Evolutionary conservation across 2,113 vertebrate genomes (phyloP), one percentile per base, ranked within the genome.

Genomic region (Nerophis lumbriciformis): DNA sequence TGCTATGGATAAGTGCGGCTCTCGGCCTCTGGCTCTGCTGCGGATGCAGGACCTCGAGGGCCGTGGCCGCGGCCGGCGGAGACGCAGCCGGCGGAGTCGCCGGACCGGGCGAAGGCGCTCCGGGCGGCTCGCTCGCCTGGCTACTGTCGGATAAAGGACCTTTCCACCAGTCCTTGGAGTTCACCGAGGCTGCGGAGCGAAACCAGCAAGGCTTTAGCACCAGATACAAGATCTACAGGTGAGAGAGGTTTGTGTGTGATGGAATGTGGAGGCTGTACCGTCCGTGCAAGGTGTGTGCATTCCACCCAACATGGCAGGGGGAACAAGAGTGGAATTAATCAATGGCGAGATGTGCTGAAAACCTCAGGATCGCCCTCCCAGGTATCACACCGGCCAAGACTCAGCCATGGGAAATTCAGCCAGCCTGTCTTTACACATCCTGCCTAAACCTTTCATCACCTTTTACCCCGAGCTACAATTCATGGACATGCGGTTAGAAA

Each of bases 1-100:
- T 92, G 93, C 91, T 90, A 93, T 98, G 95, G 94, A 91, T 93
- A 91, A 92, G 92, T 90, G 91, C 92, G 85, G 92, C 92, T 72
- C 90, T 97, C 90, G 91, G 92, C 92, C 92, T 97, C 83, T 93
- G 82, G 83, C 71, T 87, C 71, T 83, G 72, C 79, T 94, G 92
- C 90, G 28, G 28, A 28, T 93, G 91, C 76, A 83, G 88, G 93
- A 90, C 91, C 85, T 61, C 72, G 48, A n/a, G 89, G 92, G 90
- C 53, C 11, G 48, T 53, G 11, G 49, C 15, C 14, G 13, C 47
- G 8, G 49, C 15, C 14, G 13, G 38, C 44, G 60, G 37, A 11
- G 36, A 16, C 50, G 88, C 89, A 0, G 90, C 89, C 86, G 83
- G 88, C 0, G 89, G 90, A 88, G 89, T 90, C 76, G 89, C 91